phyloP scores from a whole-genome alignment of 2,888 invertebrate genomes.

The Steinernema scapterisci region DNA sequence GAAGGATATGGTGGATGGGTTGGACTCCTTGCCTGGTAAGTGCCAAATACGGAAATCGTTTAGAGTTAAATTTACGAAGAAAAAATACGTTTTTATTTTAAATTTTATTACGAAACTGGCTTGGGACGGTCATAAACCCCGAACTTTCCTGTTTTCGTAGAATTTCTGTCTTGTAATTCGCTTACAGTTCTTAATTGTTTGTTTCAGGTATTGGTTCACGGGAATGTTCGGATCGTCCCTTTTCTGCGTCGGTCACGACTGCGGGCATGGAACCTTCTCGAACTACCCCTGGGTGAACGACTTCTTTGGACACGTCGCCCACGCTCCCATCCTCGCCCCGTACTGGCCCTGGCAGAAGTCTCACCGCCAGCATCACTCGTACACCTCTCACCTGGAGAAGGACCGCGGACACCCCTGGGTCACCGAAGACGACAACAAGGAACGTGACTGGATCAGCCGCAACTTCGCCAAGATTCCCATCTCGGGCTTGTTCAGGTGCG shows the following conservation, averaged over 20 bases:
- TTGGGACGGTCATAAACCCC: background rate
- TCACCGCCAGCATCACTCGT: constrained; percentile 54
- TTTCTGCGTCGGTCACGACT: constrained; percentile 50
- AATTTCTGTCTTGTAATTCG: background rate
- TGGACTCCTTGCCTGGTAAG: constrained; percentile 56
- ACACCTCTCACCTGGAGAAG: constrained; percentile 60
- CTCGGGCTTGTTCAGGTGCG: constrained; percentile 59
- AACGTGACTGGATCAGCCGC: constrained; percentile 40
- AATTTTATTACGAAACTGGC: too few species aligned
- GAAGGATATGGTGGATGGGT: constrained; percentile 55
- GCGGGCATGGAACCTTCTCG: constrained; percentile 52
- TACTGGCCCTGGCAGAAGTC: constrained; percentile 51
- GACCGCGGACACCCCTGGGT: constrained; percentile 52
- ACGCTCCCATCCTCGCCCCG: constrained; percentile 54
- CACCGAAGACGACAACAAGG: constrained; percentile 42
- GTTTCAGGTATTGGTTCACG: constrained; percentile 47
- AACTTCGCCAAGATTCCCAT: constrained; percentile 56
- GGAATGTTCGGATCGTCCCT: constrained; percentile 51
- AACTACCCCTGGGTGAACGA: constrained; percentile 51
- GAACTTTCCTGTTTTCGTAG: constrained; percentile 35
- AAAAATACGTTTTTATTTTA: too few species aligned
- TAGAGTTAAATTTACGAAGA: background rate
- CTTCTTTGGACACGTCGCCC: constrained; percentile 47
- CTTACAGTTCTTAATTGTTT: background rate
- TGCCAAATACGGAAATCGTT: background rate